Conservation (phyloP, 1,140 invertebrate genomes). For the Drosophila kurseongensis region DNA sequence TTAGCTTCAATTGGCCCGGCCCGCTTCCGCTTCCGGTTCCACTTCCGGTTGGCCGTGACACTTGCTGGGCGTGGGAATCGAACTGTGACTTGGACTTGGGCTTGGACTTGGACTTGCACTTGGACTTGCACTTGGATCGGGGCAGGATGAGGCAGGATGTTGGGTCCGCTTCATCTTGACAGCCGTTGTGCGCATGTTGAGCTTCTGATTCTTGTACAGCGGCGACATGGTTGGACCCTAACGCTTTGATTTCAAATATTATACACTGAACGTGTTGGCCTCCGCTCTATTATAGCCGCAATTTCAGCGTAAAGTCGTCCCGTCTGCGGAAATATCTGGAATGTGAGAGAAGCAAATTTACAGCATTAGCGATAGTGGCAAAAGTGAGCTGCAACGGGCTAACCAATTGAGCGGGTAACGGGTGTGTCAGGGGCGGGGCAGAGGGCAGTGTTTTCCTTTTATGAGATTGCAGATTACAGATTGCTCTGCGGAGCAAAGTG, state of each 20-base stretch:
- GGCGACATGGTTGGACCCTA: slow-evolving; percentile 69
- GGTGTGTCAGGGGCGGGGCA: neutral
- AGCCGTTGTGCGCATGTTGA: slow-evolving; percentile 78
- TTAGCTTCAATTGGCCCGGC: slow-evolving; percentile 22
- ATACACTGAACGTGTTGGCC: slow-evolving; percentile 65
- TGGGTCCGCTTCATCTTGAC: slow-evolving; percentile 75
- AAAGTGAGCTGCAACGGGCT: slow-evolving; percentile 3
- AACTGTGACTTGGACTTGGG: slow-evolving; percentile 23
- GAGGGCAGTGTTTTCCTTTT: slow-evolving; percentile 19
- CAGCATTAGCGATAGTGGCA: slow-evolving; percentile 8
- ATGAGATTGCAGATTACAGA: slow-evolving; percentile 46
- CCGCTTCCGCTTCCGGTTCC: slow-evolving; percentile 1
- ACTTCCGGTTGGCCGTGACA: slow-evolving; percentile 30
- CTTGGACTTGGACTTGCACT: neutral
- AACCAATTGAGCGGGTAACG: slow-evolving; percentile 15
- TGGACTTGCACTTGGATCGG: slow-evolving; percentile 7
- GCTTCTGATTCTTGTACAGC: slow-evolving; percentile 61
- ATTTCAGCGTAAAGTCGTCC: slow-evolving; percentile 36
- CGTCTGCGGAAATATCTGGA: slow-evolving; percentile 39
- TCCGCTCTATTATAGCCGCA: slow-evolving; percentile 50
- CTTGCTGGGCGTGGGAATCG: slow-evolving; percentile 18
- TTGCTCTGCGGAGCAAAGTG: slow-evolving; percentile 33
- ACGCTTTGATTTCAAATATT: slow-evolving; percentile 84
- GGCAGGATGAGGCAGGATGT: slow-evolving; percentile 17
- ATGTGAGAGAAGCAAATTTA: slow-evolving; percentile 43